A percentile compares a stretch with the other conserved stretches of the same genome.
Conservation (phyloP, 2,113 vertebrate species). For the Paracanthobrama guichenoti region DNA sequence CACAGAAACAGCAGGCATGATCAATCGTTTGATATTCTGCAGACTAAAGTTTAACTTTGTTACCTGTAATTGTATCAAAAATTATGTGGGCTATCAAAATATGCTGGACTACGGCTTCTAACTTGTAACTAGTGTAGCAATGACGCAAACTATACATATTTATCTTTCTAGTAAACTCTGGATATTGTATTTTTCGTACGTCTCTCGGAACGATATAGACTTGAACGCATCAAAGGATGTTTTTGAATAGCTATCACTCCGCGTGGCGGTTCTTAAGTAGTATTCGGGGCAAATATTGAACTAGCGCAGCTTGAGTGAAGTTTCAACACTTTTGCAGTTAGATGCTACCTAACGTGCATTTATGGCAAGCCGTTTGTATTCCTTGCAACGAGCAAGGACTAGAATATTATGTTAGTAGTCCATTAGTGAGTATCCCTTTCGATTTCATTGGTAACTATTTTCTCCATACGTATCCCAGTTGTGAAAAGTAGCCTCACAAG, state of each 20-base stretch:
- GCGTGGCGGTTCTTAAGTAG: not conserved
- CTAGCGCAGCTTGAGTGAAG: conserved; percentile 44
- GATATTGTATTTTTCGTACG: too few relatives aligned
- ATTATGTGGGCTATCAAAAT: not conserved
- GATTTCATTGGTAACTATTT: not conserved
- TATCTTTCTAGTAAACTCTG: not conserved
- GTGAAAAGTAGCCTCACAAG: not conserved
- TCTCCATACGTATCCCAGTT: too few relatives aligned
- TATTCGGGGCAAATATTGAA: not conserved
- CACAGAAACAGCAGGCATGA: not conserved
- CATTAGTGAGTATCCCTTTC: not conserved
- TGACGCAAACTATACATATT: not conserved
- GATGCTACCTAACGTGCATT: conserved; percentile 46
- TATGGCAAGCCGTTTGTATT: conserved; percentile 3
- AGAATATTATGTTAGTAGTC: not conserved
- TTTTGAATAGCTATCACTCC: not conserved
- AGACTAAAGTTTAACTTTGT: not conserved
- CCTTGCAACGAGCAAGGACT: not conserved
- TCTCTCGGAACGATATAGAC: not conserved
- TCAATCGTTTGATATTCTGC: not conserved
- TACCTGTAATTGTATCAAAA: not conserved
- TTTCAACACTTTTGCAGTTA: conserved; percentile 52
- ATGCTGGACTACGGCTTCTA: not conserved
- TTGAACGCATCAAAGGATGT: not conserved
- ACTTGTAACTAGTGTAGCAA: not conserved